Evolutionary conservation across 2,888 invertebrate species (phyloP).

Genomic region (Chesias legatella): DNA sequence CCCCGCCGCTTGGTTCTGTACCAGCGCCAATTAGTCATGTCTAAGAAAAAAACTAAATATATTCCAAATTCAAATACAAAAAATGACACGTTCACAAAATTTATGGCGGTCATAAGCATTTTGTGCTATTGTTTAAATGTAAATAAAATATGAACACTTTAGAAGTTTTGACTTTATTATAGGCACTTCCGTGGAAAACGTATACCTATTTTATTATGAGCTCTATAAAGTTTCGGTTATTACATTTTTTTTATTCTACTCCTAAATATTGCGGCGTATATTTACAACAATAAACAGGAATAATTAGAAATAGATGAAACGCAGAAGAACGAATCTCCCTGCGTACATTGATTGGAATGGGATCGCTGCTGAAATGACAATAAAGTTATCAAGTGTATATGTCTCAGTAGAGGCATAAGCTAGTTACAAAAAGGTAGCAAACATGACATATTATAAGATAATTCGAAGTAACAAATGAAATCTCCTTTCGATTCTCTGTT

Average conservation of each 20-base stretch:
- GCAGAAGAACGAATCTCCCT: too few relatives aligned
- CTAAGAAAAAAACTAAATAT: constrained; percentile 53
- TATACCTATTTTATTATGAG: constrained; percentile 34
- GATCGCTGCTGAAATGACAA: too few relatives aligned
- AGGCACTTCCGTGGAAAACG: constrained; percentile 41
- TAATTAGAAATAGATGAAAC: too few relatives aligned
- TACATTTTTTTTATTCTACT: too few relatives aligned
- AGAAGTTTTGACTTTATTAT: constrained; percentile 52
- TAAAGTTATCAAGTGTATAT: too few relatives aligned
- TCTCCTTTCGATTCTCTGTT: neutral
- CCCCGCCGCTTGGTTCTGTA: constrained; percentile 59
- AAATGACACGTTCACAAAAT: constrained; percentile 62
- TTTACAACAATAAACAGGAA: too few relatives aligned
- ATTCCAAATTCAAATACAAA: constrained; percentile 58
- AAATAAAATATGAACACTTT: constrained; percentile 72
- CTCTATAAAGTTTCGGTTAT: constrained; percentile 28
- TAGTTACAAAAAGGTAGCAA: too few relatives aligned
- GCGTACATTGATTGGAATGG: too few relatives aligned
- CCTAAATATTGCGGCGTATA: too few relatives aligned
- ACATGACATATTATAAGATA: too few relatives aligned
- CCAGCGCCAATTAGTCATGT: constrained; percentile 72
- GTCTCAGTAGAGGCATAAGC: too few relatives aligned
- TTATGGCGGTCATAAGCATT: constrained; percentile 61
- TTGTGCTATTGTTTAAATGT: constrained; percentile 61
- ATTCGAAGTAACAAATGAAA: too few relatives aligned